phyloP scores from a whole-genome alignment of 92 coral and sea anemone species.

The Siderastrea siderea region DNA sequence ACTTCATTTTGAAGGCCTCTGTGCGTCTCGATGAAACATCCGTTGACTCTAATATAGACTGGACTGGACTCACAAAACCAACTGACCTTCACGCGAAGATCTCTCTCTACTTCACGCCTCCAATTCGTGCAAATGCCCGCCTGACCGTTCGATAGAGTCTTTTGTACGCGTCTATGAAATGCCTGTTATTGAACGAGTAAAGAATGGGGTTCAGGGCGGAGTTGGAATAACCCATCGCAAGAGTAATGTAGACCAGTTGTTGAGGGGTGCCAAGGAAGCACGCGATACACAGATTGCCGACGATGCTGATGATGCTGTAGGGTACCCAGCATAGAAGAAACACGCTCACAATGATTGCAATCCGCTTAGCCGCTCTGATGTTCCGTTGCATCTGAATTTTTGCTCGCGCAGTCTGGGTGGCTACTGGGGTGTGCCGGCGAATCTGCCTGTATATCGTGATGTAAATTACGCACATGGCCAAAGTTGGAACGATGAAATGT shows the following conservation, averaged over 20 bases:
- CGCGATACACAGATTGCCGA: slow-evolving; percentile 12
- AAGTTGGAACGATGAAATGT: slow-evolving; percentile 68
- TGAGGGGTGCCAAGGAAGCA: slow-evolving; percentile 31
- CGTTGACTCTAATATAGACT: not conserved
- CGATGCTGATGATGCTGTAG: slow-evolving; percentile 49
- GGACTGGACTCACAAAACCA: not conserved
- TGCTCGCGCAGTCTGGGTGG: slow-evolving; percentile 15
- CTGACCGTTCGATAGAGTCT: slow-evolving; percentile 30
- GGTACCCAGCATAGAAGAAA: slow-evolving; percentile 79
- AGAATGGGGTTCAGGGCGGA: slow-evolving; percentile 76
- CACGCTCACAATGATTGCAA: slow-evolving; percentile 72
- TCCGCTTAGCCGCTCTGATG: slow-evolving; percentile 69
- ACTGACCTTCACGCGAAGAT: not conserved
- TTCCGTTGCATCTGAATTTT: slow-evolving; percentile 39
- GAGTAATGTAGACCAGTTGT: slow-evolving; percentile 41
- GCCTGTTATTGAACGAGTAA: slow-evolving; percentile 77
- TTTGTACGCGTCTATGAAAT: slow-evolving; percentile 69
- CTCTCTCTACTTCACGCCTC: not conserved
- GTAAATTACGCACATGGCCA: slow-evolving; percentile 69
- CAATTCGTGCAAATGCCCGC: not conserved
- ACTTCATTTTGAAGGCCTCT: not conserved
- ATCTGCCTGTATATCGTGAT: slow-evolving; percentile 64
- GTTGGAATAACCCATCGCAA: slow-evolving; percentile 72
- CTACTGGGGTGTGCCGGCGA: slow-evolving; percentile 45
- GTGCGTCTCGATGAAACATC: not conserved